These are phyloP conservation scores for Acropternis orthonyx DNA, from an alignment of 2,797 vertebrate species.

Conservation along the genomic window DNA sequence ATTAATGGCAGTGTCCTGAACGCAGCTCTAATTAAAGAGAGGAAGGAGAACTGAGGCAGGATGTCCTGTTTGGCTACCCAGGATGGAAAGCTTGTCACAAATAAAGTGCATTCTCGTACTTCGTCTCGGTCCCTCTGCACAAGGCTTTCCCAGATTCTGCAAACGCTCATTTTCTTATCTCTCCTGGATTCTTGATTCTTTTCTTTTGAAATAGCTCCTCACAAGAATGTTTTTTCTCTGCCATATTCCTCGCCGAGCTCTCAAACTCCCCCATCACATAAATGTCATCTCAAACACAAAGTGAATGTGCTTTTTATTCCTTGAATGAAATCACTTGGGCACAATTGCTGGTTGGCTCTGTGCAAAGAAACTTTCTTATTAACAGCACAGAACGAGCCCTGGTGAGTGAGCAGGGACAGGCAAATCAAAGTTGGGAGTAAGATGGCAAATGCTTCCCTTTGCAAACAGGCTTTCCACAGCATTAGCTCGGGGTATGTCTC, in stretches of 20 bases:
- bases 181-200: slow-evolving; percentile 17
- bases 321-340: not conserved
- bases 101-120: slow-evolving; percentile 56
- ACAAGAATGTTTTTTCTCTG: not conserved
- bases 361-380: slow-evolving; percentile 1
- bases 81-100: slow-evolving; percentile 75
- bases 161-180: slow-evolving; percentile 50
- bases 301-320: not conserved
- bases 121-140: not conserved
- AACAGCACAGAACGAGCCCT: not conserved
- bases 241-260: not conserved
- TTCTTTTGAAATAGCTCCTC: slow-evolving; percentile 6
- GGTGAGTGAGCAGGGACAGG: not conserved
- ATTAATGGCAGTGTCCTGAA: slow-evolving; percentile 45
- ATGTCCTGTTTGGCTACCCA: slow-evolving; percentile 82
- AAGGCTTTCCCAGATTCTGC: slow-evolving; percentile 52
- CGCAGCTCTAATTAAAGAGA: slow-evolving; percentile 61
- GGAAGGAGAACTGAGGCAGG: slow-evolving; percentile 76
- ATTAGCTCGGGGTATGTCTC: not conserved
- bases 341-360: not conserved
- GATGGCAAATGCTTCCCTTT: slow-evolving; percentile 9
- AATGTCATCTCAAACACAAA: not conserved
- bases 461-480: not conserved
- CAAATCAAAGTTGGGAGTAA: slow-evolving; percentile 3
- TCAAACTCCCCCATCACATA: not conserved